phyloP scores from a whole-genome alignment of 2,113 vertebrate genomes.

The Vulpes ferrilata region DNA sequence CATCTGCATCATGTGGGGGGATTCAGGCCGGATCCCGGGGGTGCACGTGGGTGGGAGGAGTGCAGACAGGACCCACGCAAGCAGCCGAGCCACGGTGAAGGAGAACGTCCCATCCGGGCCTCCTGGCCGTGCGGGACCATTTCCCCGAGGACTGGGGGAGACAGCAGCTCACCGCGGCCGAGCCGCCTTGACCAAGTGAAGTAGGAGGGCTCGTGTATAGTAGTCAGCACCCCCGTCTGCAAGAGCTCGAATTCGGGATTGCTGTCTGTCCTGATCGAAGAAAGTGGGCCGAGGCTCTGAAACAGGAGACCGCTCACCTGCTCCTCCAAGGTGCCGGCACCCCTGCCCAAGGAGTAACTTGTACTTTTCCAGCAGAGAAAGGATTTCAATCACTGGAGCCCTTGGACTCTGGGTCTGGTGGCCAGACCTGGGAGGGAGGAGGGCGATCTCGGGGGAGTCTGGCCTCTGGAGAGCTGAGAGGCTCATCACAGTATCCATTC shows the following conservation, averaged over 20 bases:
- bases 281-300: slow-evolving; percentile 60
- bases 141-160: not conserved
- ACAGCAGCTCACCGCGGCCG: not conserved
- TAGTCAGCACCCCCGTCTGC: not conserved
- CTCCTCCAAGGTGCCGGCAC: slow-evolving; percentile 36
- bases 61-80: not conserved
- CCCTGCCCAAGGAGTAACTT: slow-evolving; percentile 35
- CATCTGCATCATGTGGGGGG: not conserved
- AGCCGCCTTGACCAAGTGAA: not conserved
- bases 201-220: not conserved
- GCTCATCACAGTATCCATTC: not conserved
- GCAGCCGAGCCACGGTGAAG: not conserved
- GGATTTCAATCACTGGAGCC: slow-evolving; percentile 7
- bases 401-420: not conserved
- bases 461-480: not conserved
- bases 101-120: not conserved
- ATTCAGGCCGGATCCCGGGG: not conserved
- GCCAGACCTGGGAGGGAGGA: not conserved
- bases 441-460: not conserved
- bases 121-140: not conserved
- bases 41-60: not conserved
- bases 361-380: slow-evolving; percentile 72
- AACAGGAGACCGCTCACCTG: slow-evolving; percentile 55
- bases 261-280: not conserved
- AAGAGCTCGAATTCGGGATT: not conserved